A percentile compares a stretch with the other conserved stretches of the same genome.
Conservation (phyloP, 2,113 vertebrate genomes). For the Furnarius figulus region DNA sequence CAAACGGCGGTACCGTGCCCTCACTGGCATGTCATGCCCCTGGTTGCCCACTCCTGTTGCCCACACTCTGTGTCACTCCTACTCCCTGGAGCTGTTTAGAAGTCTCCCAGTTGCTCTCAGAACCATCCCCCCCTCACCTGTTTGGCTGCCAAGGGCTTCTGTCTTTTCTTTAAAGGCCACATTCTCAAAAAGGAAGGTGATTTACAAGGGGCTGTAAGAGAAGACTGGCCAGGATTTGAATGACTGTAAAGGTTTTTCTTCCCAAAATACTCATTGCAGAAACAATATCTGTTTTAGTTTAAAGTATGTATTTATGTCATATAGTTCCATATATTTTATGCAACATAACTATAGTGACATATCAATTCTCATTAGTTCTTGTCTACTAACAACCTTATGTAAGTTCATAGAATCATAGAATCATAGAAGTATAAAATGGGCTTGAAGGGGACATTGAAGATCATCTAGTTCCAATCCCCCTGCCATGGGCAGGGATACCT, state of each 20-base stretch:
- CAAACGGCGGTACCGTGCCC: too few species aligned
- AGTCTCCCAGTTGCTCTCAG: too few species aligned
- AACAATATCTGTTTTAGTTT: too few species aligned
- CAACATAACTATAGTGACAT: neutral
- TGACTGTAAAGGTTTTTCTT: neutral
- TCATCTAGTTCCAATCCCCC: neutral
- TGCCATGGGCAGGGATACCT: neutral
- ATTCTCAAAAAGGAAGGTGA: neutral
- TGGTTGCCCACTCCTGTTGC: too few species aligned
- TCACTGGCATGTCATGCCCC: too few species aligned
- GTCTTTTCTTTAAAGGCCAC: neutral
- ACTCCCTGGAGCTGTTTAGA: too few species aligned
- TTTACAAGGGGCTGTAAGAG: neutral
- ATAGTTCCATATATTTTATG: neutral
- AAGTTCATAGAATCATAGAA: neutral
- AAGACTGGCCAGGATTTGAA: neutral
- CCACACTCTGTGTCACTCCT: too few species aligned
- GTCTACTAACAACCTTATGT: neutral
- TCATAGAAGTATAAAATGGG: neutral
- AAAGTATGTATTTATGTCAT: neutral
- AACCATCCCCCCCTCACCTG: too few species aligned
- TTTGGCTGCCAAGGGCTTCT: too few species aligned
- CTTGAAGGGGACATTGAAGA: neutral
- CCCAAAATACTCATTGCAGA: too few species aligned
- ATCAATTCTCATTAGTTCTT: neutral